Evolutionary conservation across 2,113 vertebrate species (phyloP), one percentile per base, ranked within the genome.

Genomic region (Scophthalmus maximus): DNA sequence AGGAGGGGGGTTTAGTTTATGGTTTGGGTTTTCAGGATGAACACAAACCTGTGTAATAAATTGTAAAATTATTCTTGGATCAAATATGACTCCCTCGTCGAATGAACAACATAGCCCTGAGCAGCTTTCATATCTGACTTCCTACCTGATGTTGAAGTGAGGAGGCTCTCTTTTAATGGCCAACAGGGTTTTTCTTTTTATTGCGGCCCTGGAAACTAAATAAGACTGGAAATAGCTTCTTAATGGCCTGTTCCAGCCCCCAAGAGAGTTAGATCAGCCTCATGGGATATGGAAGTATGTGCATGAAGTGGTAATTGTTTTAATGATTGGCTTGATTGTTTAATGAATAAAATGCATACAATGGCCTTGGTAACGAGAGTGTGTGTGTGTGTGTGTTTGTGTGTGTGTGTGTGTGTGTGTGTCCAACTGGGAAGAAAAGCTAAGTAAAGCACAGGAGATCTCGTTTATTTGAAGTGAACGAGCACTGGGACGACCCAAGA

Each of bases 241-340:
- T 25, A 23, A 38, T 32, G 17, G 34, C 6, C 20, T 15, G 14
- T 17, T 25, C 22, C 14, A 9, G 9, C 56, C 9, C 34, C 34
- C 56, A 14, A 18, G 22, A 40, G 22, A 40, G 11, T 8, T 17
- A 40, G 56, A 23, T 3, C 56, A 40, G 56, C 22, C 56, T 40
- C 34, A 10, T 40, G 56, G 56, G 56, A 59, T 8, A 40, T 40
- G 12, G 34, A 25, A 40, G 34, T 26, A 34, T 34, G 53, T 32
- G 53, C 30, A 11, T 22, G 30, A 34, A 38, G 26, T 40, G 20
- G 20, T 40, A 25, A 59, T 59, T 40, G 6, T 26, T 22, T 25
- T 40, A 59, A 59, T 59, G 32, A 59, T 18, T 17, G 7, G 20
- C 40, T 57, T 57, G n/a, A 34, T 36, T 57, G 53, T 57, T 40